Base-by-base conservation (phyloP, 2,113 vertebrate species). In the Rhodinocichla rosea region DNA sequence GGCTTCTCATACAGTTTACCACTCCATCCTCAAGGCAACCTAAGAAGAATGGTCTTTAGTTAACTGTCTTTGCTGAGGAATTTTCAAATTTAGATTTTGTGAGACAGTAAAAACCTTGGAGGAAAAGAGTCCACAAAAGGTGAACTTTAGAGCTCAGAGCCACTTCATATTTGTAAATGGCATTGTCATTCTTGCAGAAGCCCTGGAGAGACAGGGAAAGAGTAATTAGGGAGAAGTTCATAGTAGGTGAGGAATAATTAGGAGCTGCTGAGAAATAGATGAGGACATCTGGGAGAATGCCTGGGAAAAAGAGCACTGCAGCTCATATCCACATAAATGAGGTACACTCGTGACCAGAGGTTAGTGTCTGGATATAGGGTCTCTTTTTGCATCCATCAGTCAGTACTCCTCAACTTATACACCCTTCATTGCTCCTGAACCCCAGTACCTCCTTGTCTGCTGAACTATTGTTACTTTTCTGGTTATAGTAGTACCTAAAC, bases 221-320 rank as follows among this genome's bases (percentile, higher is more conserved):
- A 89, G 75, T 86, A 96, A 96, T 96, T 97, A 97, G 76, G 62
- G 60, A 92, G 69, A 94, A 92, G 93, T 93, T 95, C 94, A 82
- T 82, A 65, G 69, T 33, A 93, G 92, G 89, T 85, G 91, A 95
- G 28, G 49, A 84, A 81, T 94, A 96, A 96, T 96, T 92, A 96
- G 90, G 86, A 92, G 53, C 86, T 81, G 44, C 37, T 87, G 76
- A 83, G 89, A 92, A 94, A 92, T 1, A 20, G 76, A 83, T 83
- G 83, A 96, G 53, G 49, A 94, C 67, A 79, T 80, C 80, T 92
- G 0, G 0, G 75, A 78, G 17, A 35, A 37, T 90, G 35, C 42
- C 47, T 88, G 22, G 39, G 40, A 89, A 94, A 90, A 96, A 96
- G 64, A 57, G 30, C 65, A 62, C 52, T 80, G 78, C 13, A 65